Conservation (phyloP, 2,888 invertebrate genomes). For the Heteropelma amictum region DNA sequence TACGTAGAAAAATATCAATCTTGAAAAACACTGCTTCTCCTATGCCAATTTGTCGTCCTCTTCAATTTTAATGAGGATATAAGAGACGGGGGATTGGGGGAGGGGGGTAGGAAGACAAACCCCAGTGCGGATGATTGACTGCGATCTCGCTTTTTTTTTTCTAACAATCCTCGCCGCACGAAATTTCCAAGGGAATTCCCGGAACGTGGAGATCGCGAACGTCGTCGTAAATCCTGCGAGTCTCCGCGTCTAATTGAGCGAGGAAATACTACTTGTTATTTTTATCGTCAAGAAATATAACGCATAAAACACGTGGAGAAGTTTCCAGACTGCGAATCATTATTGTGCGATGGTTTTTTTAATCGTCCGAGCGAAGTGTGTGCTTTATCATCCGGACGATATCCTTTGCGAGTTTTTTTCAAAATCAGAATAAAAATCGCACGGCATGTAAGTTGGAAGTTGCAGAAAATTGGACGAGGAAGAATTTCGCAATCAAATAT, state of each 20-base stretch:
- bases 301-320: too few species aligned
- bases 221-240: slow-evolving; percentile 4
- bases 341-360: too few species aligned
- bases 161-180: neutral
- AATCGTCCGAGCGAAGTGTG: too few species aligned
- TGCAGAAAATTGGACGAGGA: too few species aligned
- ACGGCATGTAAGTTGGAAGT: too few species aligned
- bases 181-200: neutral
- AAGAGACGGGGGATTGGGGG: neutral
- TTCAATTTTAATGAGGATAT: slow-evolving; percentile 20
- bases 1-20: neutral
- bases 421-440: too few species aligned
- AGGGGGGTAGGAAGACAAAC: neutral
- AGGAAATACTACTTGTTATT: slow-evolving; percentile 10
- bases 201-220: slow-evolving; percentile 4
- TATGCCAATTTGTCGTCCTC: slow-evolving; percentile 28
- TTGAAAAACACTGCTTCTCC: neutral
- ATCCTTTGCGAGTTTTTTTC: too few species aligned
- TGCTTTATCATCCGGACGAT: too few species aligned
- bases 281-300: slow-evolving; percentile 16
- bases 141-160: slow-evolving; percentile 6
- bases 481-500: too few species aligned
- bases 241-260: slow-evolving; percentile 3
- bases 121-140: slow-evolving; percentile 27
- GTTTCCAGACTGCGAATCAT: too few species aligned